Evolutionary conservation across 2,888 invertebrate genomes (phyloP).

Genomic region (Opisthograptis luteolata): DNA sequence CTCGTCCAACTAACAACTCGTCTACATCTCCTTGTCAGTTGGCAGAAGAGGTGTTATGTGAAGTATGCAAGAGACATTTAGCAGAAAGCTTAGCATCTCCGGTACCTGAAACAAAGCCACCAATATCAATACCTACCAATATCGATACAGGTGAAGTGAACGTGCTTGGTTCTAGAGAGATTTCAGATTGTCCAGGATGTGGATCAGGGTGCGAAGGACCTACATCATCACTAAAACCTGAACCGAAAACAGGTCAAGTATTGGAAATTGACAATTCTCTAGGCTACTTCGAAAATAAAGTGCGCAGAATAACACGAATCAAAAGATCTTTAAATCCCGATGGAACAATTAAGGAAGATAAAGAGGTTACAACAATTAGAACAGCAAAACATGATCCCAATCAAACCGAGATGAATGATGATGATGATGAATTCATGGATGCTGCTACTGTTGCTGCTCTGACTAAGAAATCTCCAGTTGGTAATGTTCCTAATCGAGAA

Average conservation of each 20-base stretch:
- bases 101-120: no score
- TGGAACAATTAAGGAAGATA: constrained; percentile 38
- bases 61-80: constrained; percentile 16
- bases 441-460: no score
- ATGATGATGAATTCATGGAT: no score
- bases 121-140: not conserved
- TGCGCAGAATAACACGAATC: constrained; percentile 48
- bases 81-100: not conserved
- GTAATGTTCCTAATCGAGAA: no score
- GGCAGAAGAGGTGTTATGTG: not conserved
- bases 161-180: no score
- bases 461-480: no score
- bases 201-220: no score
- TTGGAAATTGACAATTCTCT: constrained; percentile 32
- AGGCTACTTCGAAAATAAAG: constrained; percentile 49
- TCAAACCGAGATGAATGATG: constrained; percentile 41
- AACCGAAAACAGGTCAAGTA: not conserved
- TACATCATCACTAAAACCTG: not conserved
- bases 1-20: no score
- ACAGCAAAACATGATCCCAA: constrained; percentile 13
- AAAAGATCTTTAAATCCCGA: constrained; percentile 46
- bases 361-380: constrained; percentile 1
- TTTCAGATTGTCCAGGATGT: no score
- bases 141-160: no score
- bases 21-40: no score